Base-by-base conservation (phyloP, 2,888 invertebrate genomes). In the Pheosia gnoma region DNA sequence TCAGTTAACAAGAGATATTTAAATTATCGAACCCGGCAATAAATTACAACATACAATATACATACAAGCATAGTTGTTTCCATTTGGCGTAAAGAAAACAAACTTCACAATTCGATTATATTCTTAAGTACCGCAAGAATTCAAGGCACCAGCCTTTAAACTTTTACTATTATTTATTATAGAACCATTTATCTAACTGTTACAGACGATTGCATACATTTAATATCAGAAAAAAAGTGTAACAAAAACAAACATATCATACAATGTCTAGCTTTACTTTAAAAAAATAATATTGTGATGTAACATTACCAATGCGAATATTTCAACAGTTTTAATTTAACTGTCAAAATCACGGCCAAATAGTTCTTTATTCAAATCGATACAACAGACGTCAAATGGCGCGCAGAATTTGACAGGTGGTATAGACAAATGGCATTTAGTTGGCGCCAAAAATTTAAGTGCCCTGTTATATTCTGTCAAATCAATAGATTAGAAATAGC, bases 331-430 rank as follows among this genome's bases (percentile, higher is more conserved):
- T 69, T 59, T 57, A 71, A 69, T 73, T 64, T 65, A 71, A 64
- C 62, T 59, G 66, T 70, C 71, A 70, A 68, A 63, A 58, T 63
- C 68, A 64, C 51, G 66, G 74, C 57, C 68, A 58, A 59, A 61
- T 68, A 56, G 61, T 66, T 74, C 65, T 69, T 69, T 67, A 68
- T 72, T 67, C 60, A 65, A 70, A 57, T 61, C 61, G 60, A 55
- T 39, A 36, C 36, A 49, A 62, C 58, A 58, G 58, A 54, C 45
- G 57, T 43, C 43, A 60, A 65, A 43, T 62, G 65, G 67, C 57
- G 67, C 59, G 55, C 56, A 11, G 56, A 62, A 62, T 63, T 60
- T 66, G 72, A 70, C 70, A 68, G 68, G 56, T 65, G 54, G 41
- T 59, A 54, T 67, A 66, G 59, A 71, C 57, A 61, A 43, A 11